Conservation (phyloP, 2,797 vertebrate species). For the Bryconaethiops microstoma region DNA sequence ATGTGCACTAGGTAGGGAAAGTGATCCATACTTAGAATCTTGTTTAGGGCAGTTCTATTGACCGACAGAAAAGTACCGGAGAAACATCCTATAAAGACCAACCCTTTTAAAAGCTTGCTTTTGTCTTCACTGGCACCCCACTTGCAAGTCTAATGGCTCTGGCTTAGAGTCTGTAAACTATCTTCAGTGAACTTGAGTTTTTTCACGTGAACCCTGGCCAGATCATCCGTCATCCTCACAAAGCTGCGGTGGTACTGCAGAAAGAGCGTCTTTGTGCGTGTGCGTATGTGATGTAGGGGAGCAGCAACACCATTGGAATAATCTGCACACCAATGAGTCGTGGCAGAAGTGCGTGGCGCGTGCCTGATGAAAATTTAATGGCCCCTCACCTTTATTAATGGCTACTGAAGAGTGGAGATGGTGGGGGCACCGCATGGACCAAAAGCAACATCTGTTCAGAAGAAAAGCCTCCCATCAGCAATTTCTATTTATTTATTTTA, state of each 20-base stretch:
- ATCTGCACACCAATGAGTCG: slow-evolving; percentile 64
- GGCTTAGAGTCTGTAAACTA: slow-evolving; percentile 9
- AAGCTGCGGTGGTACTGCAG: slow-evolving; percentile 25
- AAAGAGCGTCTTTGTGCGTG: slow-evolving; percentile 15
- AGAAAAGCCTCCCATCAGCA: slow-evolving; percentile 30
- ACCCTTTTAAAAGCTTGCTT: not conserved
- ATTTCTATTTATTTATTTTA: slow-evolving; percentile 11
- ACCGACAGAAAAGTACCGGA: not conserved
- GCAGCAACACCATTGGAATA: slow-evolving; percentile 58
- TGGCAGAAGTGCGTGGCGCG: slow-evolving; percentile 64
- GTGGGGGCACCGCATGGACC: slow-evolving; percentile 49
- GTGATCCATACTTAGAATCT: too few relatives aligned
- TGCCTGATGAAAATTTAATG: slow-evolving; percentile 76
- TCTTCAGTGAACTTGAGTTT: slow-evolving; percentile 33
- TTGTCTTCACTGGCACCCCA: slow-evolving; percentile 8
- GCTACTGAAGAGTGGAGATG: slow-evolving; percentile 52
- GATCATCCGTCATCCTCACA: slow-evolving; percentile 26
- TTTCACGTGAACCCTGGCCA: slow-evolving; percentile 29
- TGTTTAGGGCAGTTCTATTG: not conserved
- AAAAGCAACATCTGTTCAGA: slow-evolving; percentile 43
- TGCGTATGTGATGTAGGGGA: slow-evolving; percentile 41
- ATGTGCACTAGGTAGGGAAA: too few relatives aligned
- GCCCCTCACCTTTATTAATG: slow-evolving; percentile 72
- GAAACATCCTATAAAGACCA: not conserved
- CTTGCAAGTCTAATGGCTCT: not conserved